Evolutionary conservation across 2,113 vertebrate species (phyloP).

Genomic region (Psettodes erumei): DNA sequence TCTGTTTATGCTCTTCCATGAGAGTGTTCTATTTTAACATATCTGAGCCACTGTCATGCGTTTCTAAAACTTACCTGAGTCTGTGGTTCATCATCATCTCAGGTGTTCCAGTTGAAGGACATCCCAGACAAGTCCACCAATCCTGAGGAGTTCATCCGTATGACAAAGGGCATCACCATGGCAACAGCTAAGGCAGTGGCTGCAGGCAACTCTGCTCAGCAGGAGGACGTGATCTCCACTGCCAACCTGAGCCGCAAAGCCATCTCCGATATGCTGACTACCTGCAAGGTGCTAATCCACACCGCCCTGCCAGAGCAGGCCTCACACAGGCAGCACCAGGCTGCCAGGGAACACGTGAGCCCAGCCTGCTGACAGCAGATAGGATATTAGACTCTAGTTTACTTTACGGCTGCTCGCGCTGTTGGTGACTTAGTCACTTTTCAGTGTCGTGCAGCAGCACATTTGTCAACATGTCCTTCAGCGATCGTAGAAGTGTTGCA

Average conservation of each 20-base stretch:
- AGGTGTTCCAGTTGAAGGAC: slow-evolving; percentile 96
- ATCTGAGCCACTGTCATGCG: not conserved
- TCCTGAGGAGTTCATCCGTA: slow-evolving; percentile 96
- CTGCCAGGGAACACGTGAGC: slow-evolving; percentile 56
- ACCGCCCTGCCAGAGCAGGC: slow-evolving; percentile 43
- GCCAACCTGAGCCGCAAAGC: slow-evolving; percentile 99
- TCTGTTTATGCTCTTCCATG: slow-evolving; percentile 9
- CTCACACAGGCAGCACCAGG: slow-evolving; percentile 49
- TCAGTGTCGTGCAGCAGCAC: slow-evolving; percentile 57
- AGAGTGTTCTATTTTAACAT: not conserved
- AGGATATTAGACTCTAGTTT: slow-evolving; percentile 37
- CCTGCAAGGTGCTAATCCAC: slow-evolving; percentile 82
- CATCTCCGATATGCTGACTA: slow-evolving; percentile 93
- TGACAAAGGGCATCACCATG: slow-evolving; percentile 98
- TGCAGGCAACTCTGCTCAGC: slow-evolving; percentile 96
- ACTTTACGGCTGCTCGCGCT: slow-evolving; percentile 37
- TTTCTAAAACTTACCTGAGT: not conserved
- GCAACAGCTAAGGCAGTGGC: slow-evolving; percentile 98
- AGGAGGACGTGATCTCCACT: slow-evolving; percentile 97
- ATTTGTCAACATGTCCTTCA: slow-evolving; percentile 55
- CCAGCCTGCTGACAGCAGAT: slow-evolving; percentile 58
- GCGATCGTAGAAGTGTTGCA: slow-evolving; percentile 4
- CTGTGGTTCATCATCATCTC: slow-evolving; percentile 44
- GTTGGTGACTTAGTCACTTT: slow-evolving; percentile 57
- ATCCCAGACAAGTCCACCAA: slow-evolving; percentile 91